Percentiles rank a stretch among this genome's conserved stretches.
Conservation (phyloP, 2,113 vertebrate species). For the Puntigrus tetrazona region DNA sequence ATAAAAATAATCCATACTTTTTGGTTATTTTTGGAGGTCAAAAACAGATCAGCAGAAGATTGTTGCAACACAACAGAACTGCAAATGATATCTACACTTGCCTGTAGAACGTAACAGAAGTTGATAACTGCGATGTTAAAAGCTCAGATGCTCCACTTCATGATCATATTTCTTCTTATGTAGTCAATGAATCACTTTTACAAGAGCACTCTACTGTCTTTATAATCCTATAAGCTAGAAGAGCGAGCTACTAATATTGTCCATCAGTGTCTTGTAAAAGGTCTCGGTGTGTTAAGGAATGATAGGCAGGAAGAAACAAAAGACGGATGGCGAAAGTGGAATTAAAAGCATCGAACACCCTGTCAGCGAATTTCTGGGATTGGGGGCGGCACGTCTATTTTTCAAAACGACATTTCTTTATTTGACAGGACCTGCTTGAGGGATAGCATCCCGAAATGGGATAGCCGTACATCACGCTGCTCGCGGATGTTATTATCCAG, state of each 20-base stretch:
- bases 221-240: slow-evolving; percentile 27
- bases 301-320: not conserved
- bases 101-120: not conserved
- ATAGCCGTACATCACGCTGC: not conserved
- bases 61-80: not conserved
- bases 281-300: slow-evolving; percentile 22
- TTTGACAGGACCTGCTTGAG: slow-evolving; percentile 25
- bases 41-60: not conserved
- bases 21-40: not conserved
- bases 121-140: not conserved
- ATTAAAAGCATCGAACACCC: not conserved
- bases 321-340: not conserved
- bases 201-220: slow-evolving; percentile 26
- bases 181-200: slow-evolving; percentile 22
- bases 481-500: slow-evolving; percentile 10
- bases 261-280: slow-evolving; percentile 32
- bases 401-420: not conserved
- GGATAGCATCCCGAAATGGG: slow-evolving; percentile 10
- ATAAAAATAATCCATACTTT: too few relatives aligned
- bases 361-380: not conserved
- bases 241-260: slow-evolving; percentile 21
- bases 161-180: slow-evolving; percentile 11
- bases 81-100: not conserved
- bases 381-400: not conserved
- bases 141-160: not conserved